These are phyloP conservation scores for Loriculus beryllinus DNA, from an alignment of 2,797 vertebrate species.

Conservation along the genomic window DNA sequence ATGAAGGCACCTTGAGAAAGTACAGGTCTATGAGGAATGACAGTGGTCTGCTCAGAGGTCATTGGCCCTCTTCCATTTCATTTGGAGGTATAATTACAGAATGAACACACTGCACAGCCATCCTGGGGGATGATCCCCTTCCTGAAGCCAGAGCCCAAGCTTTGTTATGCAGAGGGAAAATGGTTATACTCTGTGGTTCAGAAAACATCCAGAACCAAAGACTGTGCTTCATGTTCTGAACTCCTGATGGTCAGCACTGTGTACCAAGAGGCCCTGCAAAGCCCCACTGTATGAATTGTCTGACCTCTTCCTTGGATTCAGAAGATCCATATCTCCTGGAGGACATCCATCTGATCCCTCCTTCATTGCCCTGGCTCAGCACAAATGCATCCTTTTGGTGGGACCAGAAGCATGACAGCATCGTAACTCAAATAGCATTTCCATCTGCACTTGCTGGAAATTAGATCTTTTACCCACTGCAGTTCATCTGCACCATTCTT, in stretches of 20 bases:
- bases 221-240: neutral
- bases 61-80: neutral
- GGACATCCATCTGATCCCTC: neutral
- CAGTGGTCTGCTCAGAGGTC: neutral
- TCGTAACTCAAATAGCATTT: neutral
- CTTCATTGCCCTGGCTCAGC: neutral
- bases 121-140: neutral
- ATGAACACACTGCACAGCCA: neutral
- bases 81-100: neutral
- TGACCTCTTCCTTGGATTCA: neutral
- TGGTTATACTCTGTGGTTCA: neutral
- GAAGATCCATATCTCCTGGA: neutral
- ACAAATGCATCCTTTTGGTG: neutral
- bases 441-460: neutral
- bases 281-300: neutral
- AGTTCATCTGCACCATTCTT: neutral
- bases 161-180: neutral
- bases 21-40: neutral
- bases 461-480: neutral
- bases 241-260: neutral
- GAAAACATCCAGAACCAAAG: neutral
- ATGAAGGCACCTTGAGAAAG: neutral
- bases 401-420: neutral
- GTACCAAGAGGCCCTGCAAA: neutral
- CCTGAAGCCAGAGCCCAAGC: neutral